These are phyloP conservation scores for Tupaia tana DNA, from an alignment of 2,113 vertebrate species.

Conservation along the genomic window DNA sequence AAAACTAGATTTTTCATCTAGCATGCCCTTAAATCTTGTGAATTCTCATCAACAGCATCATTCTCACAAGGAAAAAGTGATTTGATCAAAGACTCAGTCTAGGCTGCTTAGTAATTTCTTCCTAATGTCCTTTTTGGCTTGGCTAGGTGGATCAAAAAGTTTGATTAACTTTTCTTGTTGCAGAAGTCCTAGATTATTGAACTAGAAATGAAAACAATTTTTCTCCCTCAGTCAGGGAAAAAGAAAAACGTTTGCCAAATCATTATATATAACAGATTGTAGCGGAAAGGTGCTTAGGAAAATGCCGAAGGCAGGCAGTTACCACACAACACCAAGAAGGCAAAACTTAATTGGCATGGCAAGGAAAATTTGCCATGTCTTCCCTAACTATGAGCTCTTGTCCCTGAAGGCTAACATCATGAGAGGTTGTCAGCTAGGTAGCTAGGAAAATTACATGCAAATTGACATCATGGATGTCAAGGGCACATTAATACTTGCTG, in stretches of 20 bases:
- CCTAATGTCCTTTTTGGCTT: slow-evolving; percentile 33
- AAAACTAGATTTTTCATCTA: slow-evolving; percentile 68
- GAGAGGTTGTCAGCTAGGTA: neutral
- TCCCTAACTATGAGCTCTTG: neutral
- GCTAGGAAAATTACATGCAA: neutral
- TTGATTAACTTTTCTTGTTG: slow-evolving; percentile 58
- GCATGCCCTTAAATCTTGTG: neutral
- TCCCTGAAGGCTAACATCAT: neutral
- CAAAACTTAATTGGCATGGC: neutral
- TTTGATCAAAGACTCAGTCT: neutral
- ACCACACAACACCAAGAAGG: neutral
- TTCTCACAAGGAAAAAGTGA: neutral
- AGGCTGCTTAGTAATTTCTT: slow-evolving; percentile 11
- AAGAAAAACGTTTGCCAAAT: slow-evolving; percentile 43
- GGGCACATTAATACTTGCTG: neutral
- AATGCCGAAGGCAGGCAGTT: slow-evolving; percentile 39
- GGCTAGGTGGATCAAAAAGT: slow-evolving; percentile 61
- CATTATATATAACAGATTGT: slow-evolving; percentile 33
- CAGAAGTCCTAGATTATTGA: slow-evolving; percentile 50
- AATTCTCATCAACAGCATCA: neutral
- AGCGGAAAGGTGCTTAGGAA: neutral
- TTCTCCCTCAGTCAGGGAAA: slow-evolving; percentile 54
- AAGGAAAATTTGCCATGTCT: neutral
- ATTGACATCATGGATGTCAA: neutral
- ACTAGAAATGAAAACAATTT: slow-evolving; percentile 78